These are phyloP conservation scores for Amniataba percoides DNA, from an alignment of 2,797 vertebrate genomes.

Conservation along the genomic window DNA sequence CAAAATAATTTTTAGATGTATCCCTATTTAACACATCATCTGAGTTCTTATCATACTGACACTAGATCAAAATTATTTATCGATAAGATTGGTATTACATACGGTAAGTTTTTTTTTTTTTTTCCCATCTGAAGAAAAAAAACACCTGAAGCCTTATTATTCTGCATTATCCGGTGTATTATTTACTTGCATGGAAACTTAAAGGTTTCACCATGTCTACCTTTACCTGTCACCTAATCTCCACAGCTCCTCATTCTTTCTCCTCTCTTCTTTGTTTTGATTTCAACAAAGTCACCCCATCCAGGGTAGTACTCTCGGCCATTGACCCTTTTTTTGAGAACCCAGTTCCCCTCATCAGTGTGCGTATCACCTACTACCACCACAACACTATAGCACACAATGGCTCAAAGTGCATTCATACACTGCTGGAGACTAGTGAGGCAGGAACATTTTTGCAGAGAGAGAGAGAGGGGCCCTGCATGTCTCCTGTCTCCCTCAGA, in stretches of 20 bases:
- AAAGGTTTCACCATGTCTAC: conserved; percentile 2
- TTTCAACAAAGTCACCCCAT: conserved; percentile 65
- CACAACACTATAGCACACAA: conserved; percentile 30
- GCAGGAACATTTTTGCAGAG: conserved; percentile 28
- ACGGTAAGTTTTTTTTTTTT: too few relatives aligned
- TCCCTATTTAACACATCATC: not conserved
- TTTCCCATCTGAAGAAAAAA: not conserved
- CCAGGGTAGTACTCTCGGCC: conserved; percentile 52
- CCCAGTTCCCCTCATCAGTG: conserved; percentile 62
- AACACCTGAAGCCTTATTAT: not conserved
- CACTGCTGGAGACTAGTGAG: conserved; percentile 13
- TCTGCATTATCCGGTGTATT: not conserved
- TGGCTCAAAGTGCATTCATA: conserved; percentile 50
- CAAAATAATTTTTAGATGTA: not conserved
- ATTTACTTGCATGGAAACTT: conserved; percentile 11
- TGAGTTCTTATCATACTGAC: not conserved
- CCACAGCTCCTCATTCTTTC: conserved; percentile 41
- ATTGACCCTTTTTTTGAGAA: conserved; percentile 60
- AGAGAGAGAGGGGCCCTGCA: not conserved
- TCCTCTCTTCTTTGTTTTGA: conserved; percentile 50
- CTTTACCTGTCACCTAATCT: conserved; percentile 49
- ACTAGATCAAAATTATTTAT: not conserved
- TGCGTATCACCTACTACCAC: conserved; percentile 52
- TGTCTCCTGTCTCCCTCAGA: conserved; percentile 4
- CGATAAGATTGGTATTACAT: not conserved